Percentiles rank a stretch among this genome's conserved stretches.
Conservation (phyloP, 2,888 invertebrate genomes). For the Polydrusus tereticollis region DNA sequence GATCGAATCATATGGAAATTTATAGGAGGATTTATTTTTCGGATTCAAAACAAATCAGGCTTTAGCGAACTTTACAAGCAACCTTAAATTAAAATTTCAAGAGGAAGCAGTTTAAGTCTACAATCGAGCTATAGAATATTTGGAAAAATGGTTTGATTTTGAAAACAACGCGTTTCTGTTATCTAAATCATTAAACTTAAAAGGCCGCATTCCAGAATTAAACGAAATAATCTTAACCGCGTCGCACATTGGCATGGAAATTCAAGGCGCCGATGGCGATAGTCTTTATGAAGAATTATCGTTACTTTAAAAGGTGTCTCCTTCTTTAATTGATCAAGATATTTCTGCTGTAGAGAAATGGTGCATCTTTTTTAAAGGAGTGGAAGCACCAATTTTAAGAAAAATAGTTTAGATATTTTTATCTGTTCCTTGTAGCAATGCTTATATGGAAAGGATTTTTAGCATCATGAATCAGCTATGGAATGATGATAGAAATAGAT, state of each 20-base stretch:
- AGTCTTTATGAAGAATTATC: too few species aligned
- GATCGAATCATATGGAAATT: conserved; percentile 4
- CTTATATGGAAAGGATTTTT: too few species aligned
- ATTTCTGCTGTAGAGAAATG: too few species aligned
- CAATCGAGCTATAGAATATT: neutral
- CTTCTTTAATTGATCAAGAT: too few species aligned
- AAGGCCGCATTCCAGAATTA: conserved; percentile 16
- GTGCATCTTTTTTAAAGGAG: too few species aligned
- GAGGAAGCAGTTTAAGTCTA: neutral
- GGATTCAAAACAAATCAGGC: neutral
- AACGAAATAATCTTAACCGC: conserved; percentile 15
- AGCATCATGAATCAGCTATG: too few species aligned
- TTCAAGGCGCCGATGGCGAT: too few species aligned
- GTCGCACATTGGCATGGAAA: conserved; percentile 2
- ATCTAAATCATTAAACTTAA: conserved; percentile 17
- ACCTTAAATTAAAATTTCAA: neutral
- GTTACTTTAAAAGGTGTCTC: conserved; percentile 4
- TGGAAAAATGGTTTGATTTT: neutral
- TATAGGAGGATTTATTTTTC: neutral
- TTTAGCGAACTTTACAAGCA: neutral
- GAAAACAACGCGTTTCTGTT: neutral
- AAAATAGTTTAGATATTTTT: too few species aligned
- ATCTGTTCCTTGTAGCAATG: too few species aligned
- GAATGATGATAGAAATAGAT: too few species aligned
- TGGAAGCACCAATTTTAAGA: too few species aligned